Percentiles rank a stretch among this genome's conserved stretches.
Conservation (phyloP, 2,797 vertebrate genomes). For the Anas capensis region DNA sequence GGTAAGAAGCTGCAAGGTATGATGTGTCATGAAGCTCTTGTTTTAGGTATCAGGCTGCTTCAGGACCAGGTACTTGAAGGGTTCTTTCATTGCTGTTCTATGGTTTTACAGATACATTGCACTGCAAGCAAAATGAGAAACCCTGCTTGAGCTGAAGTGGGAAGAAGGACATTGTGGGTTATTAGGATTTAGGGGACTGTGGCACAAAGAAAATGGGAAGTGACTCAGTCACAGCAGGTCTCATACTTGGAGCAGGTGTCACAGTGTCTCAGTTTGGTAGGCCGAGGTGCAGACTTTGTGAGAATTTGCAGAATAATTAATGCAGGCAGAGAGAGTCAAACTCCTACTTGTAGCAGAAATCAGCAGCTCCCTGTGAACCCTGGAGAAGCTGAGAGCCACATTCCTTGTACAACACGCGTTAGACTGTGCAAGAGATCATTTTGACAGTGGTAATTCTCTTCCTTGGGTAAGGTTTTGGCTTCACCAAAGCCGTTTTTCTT, state of each 20-base stretch:
- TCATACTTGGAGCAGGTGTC: not conserved
- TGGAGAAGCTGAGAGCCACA: fast-evolving
- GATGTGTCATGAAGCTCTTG: not conserved
- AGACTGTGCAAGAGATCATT: not conserved
- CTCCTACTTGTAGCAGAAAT: not conserved
- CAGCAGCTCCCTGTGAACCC: not conserved
- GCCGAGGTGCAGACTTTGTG: not conserved
- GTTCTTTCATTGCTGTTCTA: not conserved
- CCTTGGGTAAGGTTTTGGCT: not conserved
- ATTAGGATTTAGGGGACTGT: not conserved
- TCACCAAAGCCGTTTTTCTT: not conserved
- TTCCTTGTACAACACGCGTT: not conserved
- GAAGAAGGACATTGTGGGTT: not conserved
- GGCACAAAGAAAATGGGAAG: not conserved
- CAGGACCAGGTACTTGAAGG: not conserved
- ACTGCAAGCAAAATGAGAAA: not conserved
- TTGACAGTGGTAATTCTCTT: not conserved
- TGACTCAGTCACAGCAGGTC: not conserved
- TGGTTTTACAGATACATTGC: not conserved
- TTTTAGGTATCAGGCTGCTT: not conserved
- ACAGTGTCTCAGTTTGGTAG: not conserved
- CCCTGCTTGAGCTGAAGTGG: no score
- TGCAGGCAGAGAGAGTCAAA: not conserved
- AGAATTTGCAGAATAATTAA: not conserved
- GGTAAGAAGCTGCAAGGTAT: not conserved